phyloP scores from a whole-genome alignment of 2,888 invertebrate species.

The Macrosoma leucophasiata region DNA sequence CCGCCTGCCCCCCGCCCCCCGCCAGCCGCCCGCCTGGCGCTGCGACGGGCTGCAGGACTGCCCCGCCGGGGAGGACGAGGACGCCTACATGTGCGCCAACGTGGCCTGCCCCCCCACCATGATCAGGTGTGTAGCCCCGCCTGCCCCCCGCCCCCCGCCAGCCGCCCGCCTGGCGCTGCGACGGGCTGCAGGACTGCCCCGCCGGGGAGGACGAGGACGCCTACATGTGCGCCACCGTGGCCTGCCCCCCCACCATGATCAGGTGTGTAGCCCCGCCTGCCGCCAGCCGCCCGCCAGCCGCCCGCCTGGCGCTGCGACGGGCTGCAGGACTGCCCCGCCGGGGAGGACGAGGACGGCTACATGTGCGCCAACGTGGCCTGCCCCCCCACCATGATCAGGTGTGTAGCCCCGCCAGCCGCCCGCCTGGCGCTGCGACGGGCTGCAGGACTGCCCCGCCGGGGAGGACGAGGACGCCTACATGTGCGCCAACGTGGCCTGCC shows the following conservation, averaged over 20 bases:
- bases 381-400: constrained; percentile 11
- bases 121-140: constrained; percentile 63
- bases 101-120: constrained; percentile 58
- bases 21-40: constrained; percentile 79
- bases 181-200: constrained; percentile 83
- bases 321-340: constrained; percentile 77
- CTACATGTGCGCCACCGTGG: constrained; percentile 42
- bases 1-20: constrained; percentile 72
- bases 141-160: constrained; percentile 78
- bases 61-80: constrained; percentile 83
- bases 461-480: constrained; percentile 85
- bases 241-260: constrained; percentile 40
- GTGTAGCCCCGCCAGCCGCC: constrained; percentile 1
- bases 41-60: constrained; percentile 86
- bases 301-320: constrained; percentile 79
- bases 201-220: constrained; percentile 81
- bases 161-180: constrained; percentile 79
- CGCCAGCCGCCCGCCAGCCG: constrained; percentile 37
- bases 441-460: constrained; percentile 1
- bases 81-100: constrained; percentile 53
- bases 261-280: constrained; percentile 46
- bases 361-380: constrained; percentile 36
- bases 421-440: constrained; percentile 11
- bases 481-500: constrained; percentile 50
- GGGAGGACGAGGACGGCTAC: constrained; percentile 65